These are phyloP conservation scores for Mus minutoides DNA, from an alignment of 2,797 vertebrate genomes.

Conservation along the genomic window DNA sequence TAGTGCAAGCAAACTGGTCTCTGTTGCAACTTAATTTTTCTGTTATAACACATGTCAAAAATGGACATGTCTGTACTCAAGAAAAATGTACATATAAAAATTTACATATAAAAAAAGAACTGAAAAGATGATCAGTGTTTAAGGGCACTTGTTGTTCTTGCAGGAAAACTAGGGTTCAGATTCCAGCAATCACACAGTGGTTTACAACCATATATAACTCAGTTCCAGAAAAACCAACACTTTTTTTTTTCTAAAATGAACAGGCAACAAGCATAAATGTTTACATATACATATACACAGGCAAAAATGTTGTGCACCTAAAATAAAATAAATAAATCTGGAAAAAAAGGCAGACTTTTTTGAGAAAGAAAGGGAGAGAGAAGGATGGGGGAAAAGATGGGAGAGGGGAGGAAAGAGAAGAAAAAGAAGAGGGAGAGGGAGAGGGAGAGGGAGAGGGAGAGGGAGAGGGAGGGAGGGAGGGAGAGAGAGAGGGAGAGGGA, in stretches of 20 bases:
- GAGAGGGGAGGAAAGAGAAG: no score
- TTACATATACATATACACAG: not conserved
- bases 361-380: not conserved
- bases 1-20: not conserved
- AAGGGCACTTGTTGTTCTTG: not conserved
- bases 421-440: not conserved
- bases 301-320: not conserved
- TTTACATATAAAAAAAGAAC: no score
- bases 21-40: not conserved
- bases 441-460: no score
- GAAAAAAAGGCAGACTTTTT: not conserved
- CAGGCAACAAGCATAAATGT: not conserved
- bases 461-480: no score
- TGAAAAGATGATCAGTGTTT: not conserved
- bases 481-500: no score
- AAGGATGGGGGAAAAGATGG: no score
- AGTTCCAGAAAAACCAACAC: not conserved
- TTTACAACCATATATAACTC: not conserved
- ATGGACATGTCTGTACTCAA: not conserved
- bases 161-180: not conserved
- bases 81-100: conserved; percentile 23
- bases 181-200: not conserved
- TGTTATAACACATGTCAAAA: not conserved
- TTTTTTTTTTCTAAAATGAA: not conserved
- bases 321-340: not conserved